phyloP scores from a whole-genome alignment of 1,140 invertebrate species.

The Brachystomella parvula region DNA sequence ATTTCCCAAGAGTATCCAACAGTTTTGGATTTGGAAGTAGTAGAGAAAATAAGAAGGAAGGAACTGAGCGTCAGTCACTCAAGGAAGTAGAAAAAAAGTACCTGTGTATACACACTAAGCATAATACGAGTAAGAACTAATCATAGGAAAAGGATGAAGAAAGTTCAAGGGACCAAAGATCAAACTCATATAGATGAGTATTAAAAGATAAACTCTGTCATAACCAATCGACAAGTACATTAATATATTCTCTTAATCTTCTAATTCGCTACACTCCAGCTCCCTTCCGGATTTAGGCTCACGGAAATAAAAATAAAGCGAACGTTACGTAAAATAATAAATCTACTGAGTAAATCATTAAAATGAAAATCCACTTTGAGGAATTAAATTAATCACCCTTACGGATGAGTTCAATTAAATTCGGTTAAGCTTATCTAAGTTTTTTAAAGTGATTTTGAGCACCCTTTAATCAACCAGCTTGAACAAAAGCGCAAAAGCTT shows the following conservation, averaged over 20 bases:
- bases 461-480: too few relatives aligned
- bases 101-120: slow-evolving; percentile 10
- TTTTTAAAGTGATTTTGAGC: too few relatives aligned
- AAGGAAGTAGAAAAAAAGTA: slow-evolving; percentile 6
- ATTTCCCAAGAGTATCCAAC: slow-evolving; percentile 31
- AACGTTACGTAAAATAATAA: too few relatives aligned
- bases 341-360: too few relatives aligned
- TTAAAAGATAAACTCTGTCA: slow-evolving; percentile 34
- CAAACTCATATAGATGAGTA: slow-evolving; percentile 33
- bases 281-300: background rate
- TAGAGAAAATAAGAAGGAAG: background rate
- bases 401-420: too few relatives aligned
- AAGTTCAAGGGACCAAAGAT: slow-evolving; percentile 25
- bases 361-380: too few relatives aligned
- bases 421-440: too few relatives aligned
- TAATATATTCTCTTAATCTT: slow-evolving; percentile 25
- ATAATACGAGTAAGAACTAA: background rate
- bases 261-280: background rate
- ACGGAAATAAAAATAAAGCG: too few relatives aligned
- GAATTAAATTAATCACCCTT: too few relatives aligned
- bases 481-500: too few relatives aligned
- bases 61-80: background rate
- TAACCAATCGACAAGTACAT: slow-evolving; percentile 31
- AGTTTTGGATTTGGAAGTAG: slow-evolving; percentile 9
- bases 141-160: slow-evolving; percentile 12